Base-by-base conservation (phyloP, 2,888 invertebrate genomes). In the Phymatocera aterrima region DNA sequence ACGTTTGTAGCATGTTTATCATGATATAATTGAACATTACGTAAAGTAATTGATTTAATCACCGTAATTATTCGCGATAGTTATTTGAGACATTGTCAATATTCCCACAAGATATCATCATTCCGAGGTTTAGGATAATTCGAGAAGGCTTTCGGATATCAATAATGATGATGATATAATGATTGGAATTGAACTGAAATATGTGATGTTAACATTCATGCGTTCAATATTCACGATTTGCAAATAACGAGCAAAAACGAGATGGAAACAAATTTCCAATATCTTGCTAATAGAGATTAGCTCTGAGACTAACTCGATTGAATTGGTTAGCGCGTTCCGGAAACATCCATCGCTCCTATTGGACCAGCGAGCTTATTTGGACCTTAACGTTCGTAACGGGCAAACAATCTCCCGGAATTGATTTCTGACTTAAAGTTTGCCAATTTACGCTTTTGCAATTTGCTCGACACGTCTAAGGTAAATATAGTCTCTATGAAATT, bases 381-480 rank as follows among this genome's bases (percentile, higher is more conserved):
- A 48, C 31, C 48, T 48, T 5, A 18, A 72, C 51, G 31, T 51
- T 51, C 15, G 31, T 51, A 28, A 51, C 34, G 51, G 51, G 72
- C 12, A 34, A 72, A 72, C 31, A 72, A 72, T 72, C 51, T 51
- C n/a, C 34, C 6, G 37, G 5, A 48, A 21, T 34, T 8, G n/a
- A 64, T 43, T 68, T 28, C 46, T 68, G 43, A 46, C 21, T 43
- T 68, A 21, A 46, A 43, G 68, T 68, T 68, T 68, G 28, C 46
- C 68, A 68, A 68, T 68, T 68, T 24, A 68, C 68, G 68, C 28
- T 68, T n/a, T n/a, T 46, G 46, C n/a, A 15, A 57, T 68, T 24
- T 68, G 6, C 64, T 64, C n/a, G 28, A 68, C n/a, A 68, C 18
- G 68, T 68, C 15, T 12, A 68, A 43, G n/a, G 28, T 21, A 24